Conservation (phyloP, 92 coral and sea anemone genomes). For the Paragorgia papillata region DNA sequence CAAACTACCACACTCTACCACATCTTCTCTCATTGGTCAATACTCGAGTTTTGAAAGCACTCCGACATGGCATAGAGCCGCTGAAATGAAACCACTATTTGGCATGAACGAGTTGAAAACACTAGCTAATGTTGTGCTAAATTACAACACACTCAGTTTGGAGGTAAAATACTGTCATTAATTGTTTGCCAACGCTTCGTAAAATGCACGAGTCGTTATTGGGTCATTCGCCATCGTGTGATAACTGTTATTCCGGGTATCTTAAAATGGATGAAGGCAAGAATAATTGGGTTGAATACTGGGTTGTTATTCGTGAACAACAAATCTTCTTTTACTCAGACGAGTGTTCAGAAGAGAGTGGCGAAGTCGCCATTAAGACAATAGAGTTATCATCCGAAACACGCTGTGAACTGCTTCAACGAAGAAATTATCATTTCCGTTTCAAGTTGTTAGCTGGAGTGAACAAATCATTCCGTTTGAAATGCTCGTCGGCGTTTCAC, state of each 20-base stretch:
- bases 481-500: constrained; percentile 41
- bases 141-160: too few species aligned
- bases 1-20: too few species aligned
- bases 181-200: too few species aligned
- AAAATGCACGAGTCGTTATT: constrained; percentile 14
- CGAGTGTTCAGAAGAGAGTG: constrained; percentile 41
- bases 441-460: constrained; percentile 26
- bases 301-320: constrained; percentile 29
- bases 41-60: too few species aligned
- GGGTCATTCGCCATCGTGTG: background rate
- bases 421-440: constrained; percentile 37
- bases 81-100: too few species aligned
- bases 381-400: constrained; percentile 32
- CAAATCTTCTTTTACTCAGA: constrained; percentile 21
- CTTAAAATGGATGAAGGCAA: constrained; percentile 36
- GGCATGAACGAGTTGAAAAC: too few species aligned
- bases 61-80: too few species aligned
- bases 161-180: too few species aligned
- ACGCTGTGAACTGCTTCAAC: constrained; percentile 28
- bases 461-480: background rate
- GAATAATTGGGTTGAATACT: constrained; percentile 41
- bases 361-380: constrained; percentile 24
- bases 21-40: too few species aligned
- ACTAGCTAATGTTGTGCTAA: too few species aligned
- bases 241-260: constrained; percentile 27